phyloP scores from a whole-genome alignment of 2,113 vertebrate genomes.

The Butorides virescens region DNA sequence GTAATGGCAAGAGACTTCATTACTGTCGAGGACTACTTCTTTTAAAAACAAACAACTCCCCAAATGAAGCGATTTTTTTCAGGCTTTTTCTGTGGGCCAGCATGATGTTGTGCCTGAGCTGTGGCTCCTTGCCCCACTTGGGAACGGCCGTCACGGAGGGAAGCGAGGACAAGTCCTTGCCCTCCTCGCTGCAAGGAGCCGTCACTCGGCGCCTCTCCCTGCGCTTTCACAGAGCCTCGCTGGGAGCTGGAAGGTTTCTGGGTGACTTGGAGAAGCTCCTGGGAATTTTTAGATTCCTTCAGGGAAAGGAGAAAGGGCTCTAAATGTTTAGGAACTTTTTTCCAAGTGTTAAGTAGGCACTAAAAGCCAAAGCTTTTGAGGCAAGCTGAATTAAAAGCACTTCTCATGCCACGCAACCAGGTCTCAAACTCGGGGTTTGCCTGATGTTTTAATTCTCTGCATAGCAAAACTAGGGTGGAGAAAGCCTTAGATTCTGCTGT shows the following conservation, averaged over 20 bases:
- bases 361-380: conserved; percentile 15
- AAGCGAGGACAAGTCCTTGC: neutral
- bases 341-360: neutral
- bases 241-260: neutral
- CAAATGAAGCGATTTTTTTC: neutral
- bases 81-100: neutral
- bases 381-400: neutral
- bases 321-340: conserved; percentile 23
- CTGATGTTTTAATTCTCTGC: neutral
- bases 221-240: neutral
- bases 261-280: conserved; percentile 11
- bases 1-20: neutral
- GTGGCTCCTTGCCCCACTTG: neutral
- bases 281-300: conserved; percentile 9
- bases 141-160: neutral
- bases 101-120: fast-evolving
- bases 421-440: neutral
- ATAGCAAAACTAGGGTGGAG: neutral
- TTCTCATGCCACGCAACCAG: neutral
- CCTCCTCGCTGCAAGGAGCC: neutral
- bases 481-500: neutral
- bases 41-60: neutral
- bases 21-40: neutral
- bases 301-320: neutral
- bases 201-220: neutral